Evolutionary conservation across 2,888 invertebrate species (phyloP), one percentile per base, ranked within the genome.

Genomic region (Brassicogethes aeneus): DNA sequence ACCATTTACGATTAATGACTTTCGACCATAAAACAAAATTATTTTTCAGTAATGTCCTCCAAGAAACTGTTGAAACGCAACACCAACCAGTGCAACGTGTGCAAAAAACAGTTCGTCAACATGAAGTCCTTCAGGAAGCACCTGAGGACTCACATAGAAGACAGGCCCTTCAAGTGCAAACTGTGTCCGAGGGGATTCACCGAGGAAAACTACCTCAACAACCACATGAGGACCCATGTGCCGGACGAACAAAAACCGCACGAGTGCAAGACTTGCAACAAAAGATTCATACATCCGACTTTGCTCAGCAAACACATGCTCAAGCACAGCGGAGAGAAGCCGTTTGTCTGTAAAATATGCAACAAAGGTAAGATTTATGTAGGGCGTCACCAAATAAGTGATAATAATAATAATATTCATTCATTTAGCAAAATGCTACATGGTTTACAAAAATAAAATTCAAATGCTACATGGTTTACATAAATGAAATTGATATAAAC

Each of bases 201-300:
- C 1, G 69, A 69, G 55, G 69, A 69, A 49, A 69, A 68, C 46
- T 69, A 69, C 47, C 50, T 69, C 34, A 69, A 69, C 43, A 69
- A 69, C 52, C 69, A 69, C 42, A 68, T 69, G 69, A 47, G 56
- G 13, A 56, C 54, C 5, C 57, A 57, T 40, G 41, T 57, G 3
- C 68, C 68, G 2, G 69, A 69, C 17, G 69, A 68, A 33, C 64
- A 69, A 41, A 73, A 72, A 47, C 70, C 70, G 0, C 70, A 70
- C 46, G 66, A 67, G 44, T 73, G 72, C 48, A 56, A 63, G 38
- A 57, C 68, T 10, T 73, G 72, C 46, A 64, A 67, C 37, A 69
- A 68, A 50, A 57, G 69, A 3, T 72, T 71, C 54, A 67, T 71
- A 13, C 71, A 72, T 44, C 59, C 61, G 23, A 68, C 70, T 5